A percentile compares a stretch with the other conserved stretches of the same genome.
These are phyloP conservation scores for Homalodisca vitripennis DNA, from an alignment of 1,140 invertebrate genomes.

Conservation along the genomic window DNA sequence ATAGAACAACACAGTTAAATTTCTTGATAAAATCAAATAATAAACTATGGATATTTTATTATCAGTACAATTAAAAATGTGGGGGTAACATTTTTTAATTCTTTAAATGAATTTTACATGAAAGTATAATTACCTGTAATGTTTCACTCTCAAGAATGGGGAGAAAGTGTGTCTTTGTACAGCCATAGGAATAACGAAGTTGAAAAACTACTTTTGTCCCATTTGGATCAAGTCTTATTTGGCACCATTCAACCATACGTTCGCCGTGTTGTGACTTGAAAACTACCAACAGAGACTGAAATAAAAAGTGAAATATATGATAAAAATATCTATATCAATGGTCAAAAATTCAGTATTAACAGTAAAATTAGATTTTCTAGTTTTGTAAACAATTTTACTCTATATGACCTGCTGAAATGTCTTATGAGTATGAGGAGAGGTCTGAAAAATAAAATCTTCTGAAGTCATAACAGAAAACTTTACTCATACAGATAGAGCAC, in stretches of 20 bases:
- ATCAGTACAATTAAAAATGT: too few relatives aligned
- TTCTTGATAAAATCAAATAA: too few relatives aligned
- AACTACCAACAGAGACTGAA: not conserved
- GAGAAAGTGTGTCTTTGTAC: constrained; percentile 24
- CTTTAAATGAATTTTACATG: too few relatives aligned
- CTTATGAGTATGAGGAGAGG: too few relatives aligned
- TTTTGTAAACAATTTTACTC: not conserved
- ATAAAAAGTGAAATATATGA: not conserved
- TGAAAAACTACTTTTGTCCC: constrained; percentile 20
- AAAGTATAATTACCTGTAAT: constrained; percentile 17
- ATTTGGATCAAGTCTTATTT: constrained; percentile 7
- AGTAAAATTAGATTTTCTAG: not conserved
- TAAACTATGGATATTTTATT: too few relatives aligned
- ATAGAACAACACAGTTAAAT: too few relatives aligned
- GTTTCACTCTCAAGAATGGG: constrained; percentile 20
- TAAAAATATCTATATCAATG: not conserved
- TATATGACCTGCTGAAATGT: too few relatives aligned
- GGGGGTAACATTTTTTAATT: too few relatives aligned
- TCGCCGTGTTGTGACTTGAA: constrained; percentile 1
- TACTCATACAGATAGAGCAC: too few relatives aligned
- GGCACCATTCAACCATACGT: constrained; percentile 16
- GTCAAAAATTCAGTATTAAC: not conserved
- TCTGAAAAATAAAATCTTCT: too few relatives aligned
- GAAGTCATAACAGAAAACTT: too few relatives aligned
- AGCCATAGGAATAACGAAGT: constrained; percentile 13